Evolutionary conservation across 1,140 invertebrate species (phyloP), one percentile per base, ranked within the genome.

Genomic region (Halictus rubicundus): DNA sequence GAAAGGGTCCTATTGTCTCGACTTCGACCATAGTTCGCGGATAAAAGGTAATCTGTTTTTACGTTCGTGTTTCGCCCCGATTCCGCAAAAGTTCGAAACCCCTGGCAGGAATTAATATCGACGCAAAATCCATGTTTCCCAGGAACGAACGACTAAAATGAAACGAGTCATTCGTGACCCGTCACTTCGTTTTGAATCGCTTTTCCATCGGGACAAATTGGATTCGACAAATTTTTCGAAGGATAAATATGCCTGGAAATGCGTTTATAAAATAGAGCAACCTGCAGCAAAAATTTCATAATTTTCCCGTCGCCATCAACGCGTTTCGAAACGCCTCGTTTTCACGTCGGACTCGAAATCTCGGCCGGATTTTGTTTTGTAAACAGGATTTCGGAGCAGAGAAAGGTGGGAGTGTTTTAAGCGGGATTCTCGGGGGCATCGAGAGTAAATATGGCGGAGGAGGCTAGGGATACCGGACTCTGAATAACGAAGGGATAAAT

Each of bases 401-500:
- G 27, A 1, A 9, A 2, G 2, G 42, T 9, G 42, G 14, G 42
- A 2, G 7, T n/a, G 25, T 16, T 61, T 14, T 32, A 27, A 39
- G 9, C 6, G 9, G 19, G 37, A 10, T 12, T 37, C 27, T 61
- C 60, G 27, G 21, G 14, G 9, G 8, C 23, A 10, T n/a, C 32
- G 61, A 27, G 3, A 32, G 21, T 19, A 57, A 39, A n/a, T 16
- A n/a, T 21, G 27, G 21, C 14, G 9, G 37, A 65, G 14, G 9
- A 1, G 42, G 8, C 10, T 46, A 10, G 10, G 42, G 6, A 0
- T 14, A 12, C 12, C 23, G 37, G 42, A 52, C 74, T 80, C 65
- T 75, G 75, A 83, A 69, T 84, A 78, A 83, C 73, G 21, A 19
- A 66, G 27, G 27, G 27, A 80, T 80, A 60, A 59, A 83, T 84